Evolutionary conservation across 2,797 vertebrate genomes (phyloP).

Genomic region (Chloroceryle amazona): DNA sequence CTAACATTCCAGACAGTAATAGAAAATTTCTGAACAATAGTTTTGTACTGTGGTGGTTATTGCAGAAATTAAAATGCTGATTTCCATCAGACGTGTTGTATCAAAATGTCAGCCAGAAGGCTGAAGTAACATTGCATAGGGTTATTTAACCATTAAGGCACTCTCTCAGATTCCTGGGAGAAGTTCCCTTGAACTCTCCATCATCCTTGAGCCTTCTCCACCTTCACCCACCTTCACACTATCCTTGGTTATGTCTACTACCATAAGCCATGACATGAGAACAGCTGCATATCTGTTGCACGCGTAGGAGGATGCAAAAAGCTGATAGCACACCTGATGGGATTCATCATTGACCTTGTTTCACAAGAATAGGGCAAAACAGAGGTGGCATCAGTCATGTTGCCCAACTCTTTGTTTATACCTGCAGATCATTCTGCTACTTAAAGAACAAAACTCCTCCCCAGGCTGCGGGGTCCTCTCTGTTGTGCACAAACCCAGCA

Average conservation of each 20-base stretch:
- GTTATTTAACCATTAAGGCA: not conserved
- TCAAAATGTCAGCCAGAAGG: slow-evolving; percentile 26
- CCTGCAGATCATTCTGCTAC: not conserved
- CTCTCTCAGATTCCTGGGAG: not conserved
- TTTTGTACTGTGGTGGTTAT: not conserved
- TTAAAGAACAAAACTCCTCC: not conserved
- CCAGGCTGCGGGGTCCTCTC: fast-evolving
- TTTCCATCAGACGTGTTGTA: not conserved
- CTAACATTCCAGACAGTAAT: slow-evolving; percentile 23
- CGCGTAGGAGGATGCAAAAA: not conserved
- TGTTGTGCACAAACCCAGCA: not conserved
- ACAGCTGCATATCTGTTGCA: not conserved
- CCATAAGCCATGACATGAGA: not conserved
- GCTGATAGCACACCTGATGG: not conserved
- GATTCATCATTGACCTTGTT: not conserved
- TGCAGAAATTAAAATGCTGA: slow-evolving; percentile 29
- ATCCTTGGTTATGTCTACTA: not conserved
- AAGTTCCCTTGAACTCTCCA: not conserved
- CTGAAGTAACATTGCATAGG: not conserved
- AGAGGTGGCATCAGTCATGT: not conserved
- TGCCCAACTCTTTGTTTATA: not conserved
- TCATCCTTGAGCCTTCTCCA: not conserved
- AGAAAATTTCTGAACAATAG: slow-evolving; percentile 22
- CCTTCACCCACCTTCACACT: not conserved
- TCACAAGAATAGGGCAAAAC: not conserved